Base-by-base conservation (phyloP, 1,140 invertebrate species). In the Drosophila funebris region DNA sequence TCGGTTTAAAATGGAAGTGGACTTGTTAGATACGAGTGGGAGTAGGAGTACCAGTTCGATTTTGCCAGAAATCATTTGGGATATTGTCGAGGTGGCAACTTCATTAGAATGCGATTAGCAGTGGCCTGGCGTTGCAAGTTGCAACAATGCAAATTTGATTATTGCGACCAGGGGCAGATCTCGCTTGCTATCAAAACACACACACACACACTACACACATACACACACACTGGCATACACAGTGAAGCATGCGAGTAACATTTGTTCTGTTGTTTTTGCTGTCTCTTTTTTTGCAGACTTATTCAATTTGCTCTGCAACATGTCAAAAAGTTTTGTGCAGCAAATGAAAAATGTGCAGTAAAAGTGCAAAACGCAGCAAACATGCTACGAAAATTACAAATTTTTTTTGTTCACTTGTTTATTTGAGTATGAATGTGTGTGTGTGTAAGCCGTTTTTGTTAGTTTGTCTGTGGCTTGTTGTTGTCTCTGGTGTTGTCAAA, bases 351-450 rank as follows among this genome's bases (percentile, higher is more conserved):
- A 87, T 87, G 83, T 87, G 85, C 71, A 76, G 60, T 18, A 87
- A 87, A 82, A 87, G 83, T 88, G 82, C 83, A 85, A 85, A 85
- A 87, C 82, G 82, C 82, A 85, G 83, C 83, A 87, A 87, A 87
- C 83, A 87, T 87, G 74, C 78, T 75, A 74, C 78, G 83, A 85
- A 85, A 85, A 85, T 85, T 87, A 85, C 82, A 56, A 64, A 71
- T 60, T 62, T 50, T 72, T 66, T 73, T 36, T 43, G 1, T 31
- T n/a, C 46, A 20, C 43, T 80, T 64, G 73, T 48, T 71, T 64
- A 56, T 60, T 5, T 31, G 24, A 20, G 44, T 58, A 57, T 73
- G 43, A n/a, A n/a, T 58, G 37, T 73, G 54, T 18, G 5, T 62
- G 20, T 60, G 3, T 66, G 50, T 46, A 16, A 53, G 20, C 11